Percentiles rank a stretch among this genome's conserved stretches.
These are phyloP conservation scores for Sesamia inferens DNA, from an alignment of 2,888 invertebrate genomes.

Conservation along the genomic window DNA sequence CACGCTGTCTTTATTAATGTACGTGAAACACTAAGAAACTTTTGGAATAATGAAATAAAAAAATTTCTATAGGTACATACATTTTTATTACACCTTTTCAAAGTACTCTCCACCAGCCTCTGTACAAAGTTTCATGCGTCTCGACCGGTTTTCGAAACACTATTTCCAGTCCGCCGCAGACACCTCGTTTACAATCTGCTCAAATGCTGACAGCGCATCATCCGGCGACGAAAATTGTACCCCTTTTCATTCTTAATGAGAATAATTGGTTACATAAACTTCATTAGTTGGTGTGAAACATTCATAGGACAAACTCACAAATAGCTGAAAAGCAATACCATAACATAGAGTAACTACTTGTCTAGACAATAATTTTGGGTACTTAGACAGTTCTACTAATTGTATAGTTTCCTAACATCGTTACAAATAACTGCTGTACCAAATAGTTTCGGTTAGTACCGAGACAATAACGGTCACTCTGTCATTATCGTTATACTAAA, in stretches of 20 bases:
- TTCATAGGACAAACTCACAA: constrained; percentile 1
- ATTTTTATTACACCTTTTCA: too few relatives aligned
- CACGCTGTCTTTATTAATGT: too few relatives aligned
- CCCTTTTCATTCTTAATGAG: not conserved
- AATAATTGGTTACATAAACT: not conserved
- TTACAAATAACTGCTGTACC: constrained; percentile 47
- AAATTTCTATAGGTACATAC: too few relatives aligned
- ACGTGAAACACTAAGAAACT: too few relatives aligned
- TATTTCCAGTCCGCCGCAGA: too few relatives aligned
- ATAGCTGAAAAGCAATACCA: constrained; percentile 26
- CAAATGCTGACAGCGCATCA: too few relatives aligned
- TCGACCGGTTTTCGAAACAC: too few relatives aligned
- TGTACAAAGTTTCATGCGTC: too few relatives aligned
- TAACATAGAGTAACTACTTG: constrained; percentile 35
- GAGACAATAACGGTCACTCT: constrained; percentile 29
- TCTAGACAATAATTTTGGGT: constrained; percentile 43
- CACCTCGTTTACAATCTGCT: too few relatives aligned
- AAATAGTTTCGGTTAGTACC: constrained; percentile 45
- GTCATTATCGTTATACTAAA: constrained; percentile 11
- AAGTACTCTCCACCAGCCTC: too few relatives aligned
- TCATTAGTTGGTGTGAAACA: constrained; percentile 4
- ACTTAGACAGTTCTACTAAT: constrained; percentile 15
- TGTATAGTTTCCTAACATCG: constrained; percentile 38
- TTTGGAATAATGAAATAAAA: too few relatives aligned
- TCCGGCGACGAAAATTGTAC: too few relatives aligned